Evolutionary conservation across 2,888 invertebrate species (phyloP), one percentile per base, ranked within the genome.

Genomic region (Boloria selene): DNA sequence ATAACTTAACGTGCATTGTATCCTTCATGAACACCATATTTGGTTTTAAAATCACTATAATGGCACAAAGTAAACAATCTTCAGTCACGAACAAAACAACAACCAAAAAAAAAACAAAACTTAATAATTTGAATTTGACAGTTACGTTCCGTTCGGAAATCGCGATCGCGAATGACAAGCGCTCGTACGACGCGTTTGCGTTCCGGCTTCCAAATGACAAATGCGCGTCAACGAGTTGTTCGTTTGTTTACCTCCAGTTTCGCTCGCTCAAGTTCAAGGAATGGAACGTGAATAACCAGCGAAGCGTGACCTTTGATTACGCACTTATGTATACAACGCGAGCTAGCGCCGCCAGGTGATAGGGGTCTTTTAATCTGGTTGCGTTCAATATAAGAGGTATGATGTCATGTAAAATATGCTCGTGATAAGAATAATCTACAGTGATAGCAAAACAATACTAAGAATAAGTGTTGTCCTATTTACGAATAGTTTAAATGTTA

Each of bases 151-250:
- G 80, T 83, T 85, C 80, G 76, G 70, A 79, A 79, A 64, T 73
- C 78, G 78, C 81, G 78, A 67, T 64, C 56, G 56, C 50, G 65
- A 49, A 81, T 38, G 31, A 78, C 77, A 72, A 72, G 78, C 83
- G 78, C 81, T 81, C 72, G 65, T 67, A 80, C 79, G 79, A 78
- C 79, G 80, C 80, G 83, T 77, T 81, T 79, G 80, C 85, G 81
- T 84, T 83, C 83, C 82, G 85, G 81, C 85, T 85, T 82, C 83
- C 80, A 81, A 90, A 87, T 90, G 90, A 90, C 90, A 91, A 91
- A 91, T 88, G 90, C 84, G 85, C 86, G 85, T 75, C 75, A 76
- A 72, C 70, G 75, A 72, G 71, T 70, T 78, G 79, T 73, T 68
- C 74, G 73, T 86, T 87, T 88, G 88, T 90, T 88, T 88, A 88